These are phyloP conservation scores for Chamaedrilus cognettii DNA, from an alignment of 2,888 invertebrate species.

Conservation along the genomic window DNA sequence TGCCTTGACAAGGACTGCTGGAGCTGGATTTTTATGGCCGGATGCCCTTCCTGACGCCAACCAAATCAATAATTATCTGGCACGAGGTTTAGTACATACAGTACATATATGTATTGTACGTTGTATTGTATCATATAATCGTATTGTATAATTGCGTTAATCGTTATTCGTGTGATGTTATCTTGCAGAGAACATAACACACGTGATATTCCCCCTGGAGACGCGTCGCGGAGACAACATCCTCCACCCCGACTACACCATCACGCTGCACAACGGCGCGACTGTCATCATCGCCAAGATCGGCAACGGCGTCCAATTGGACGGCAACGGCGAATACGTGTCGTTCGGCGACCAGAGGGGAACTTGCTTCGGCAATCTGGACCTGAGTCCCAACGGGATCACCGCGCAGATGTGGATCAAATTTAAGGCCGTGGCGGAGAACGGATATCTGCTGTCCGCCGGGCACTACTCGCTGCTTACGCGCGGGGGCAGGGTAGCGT, in stretches of 20 bases:
- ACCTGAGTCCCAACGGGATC: slow-evolving; percentile 36
- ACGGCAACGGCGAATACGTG: slow-evolving; percentile 47
- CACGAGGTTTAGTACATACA: no score
- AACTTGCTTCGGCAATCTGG: slow-evolving; percentile 50
- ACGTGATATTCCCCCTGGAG: slow-evolving; percentile 55
- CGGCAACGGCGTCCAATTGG: slow-evolving; percentile 47
- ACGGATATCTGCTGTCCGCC: slow-evolving; percentile 47
- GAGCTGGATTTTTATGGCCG: no score
- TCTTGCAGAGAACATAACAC: slow-evolving; percentile 47
- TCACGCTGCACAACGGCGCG: slow-evolving; percentile 50
- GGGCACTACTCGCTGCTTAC: slow-evolving; percentile 52
- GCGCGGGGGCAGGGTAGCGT: slow-evolving; percentile 39
- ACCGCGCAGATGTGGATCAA: slow-evolving; percentile 30
- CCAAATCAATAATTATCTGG: no score
- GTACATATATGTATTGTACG: no score
- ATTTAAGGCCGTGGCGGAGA: slow-evolving; percentile 31
- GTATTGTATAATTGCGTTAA: no score
- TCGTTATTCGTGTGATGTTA: slow-evolving; percentile 34
- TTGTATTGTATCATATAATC: no score
- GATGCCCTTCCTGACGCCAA: no score
- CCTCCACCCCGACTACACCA: slow-evolving; percentile 47
- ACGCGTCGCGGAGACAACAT: slow-evolving; percentile 41
- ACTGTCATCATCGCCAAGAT: slow-evolving; percentile 44
- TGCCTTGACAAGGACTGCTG: no score
- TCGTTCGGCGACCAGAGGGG: slow-evolving; percentile 45